Percentiles rank a stretch among this genome's conserved stretches.
Conservation (phyloP, 2,888 invertebrate species). For the Andrena trimmerana region DNA sequence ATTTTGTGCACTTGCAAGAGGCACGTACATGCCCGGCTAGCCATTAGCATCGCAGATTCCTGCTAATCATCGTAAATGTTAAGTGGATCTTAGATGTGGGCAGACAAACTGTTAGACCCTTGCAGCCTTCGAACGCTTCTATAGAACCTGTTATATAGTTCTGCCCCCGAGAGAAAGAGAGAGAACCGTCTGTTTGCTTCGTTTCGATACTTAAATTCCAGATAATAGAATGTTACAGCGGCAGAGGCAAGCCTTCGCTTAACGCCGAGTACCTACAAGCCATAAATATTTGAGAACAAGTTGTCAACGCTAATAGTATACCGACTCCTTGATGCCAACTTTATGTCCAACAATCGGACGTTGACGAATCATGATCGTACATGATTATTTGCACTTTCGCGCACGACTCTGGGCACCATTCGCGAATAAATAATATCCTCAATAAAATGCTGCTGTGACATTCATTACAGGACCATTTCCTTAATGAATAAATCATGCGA, state of each 20-base stretch:
- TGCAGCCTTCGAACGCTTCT: constrained; percentile 19
- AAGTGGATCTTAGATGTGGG: constrained; percentile 65
- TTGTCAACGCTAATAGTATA: constrained; percentile 17
- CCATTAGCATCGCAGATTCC: constrained; percentile 61
- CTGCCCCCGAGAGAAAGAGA: not conserved
- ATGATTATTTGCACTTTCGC: not conserved
- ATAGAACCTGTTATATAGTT: constrained; percentile 1
- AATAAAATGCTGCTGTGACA: no score
- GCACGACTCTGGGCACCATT: not conserved
- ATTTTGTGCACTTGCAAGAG: constrained; percentile 49
- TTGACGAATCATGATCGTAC: not conserved
- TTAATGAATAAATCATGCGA: no score
- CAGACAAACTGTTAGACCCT: constrained; percentile 23
- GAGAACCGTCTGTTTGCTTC: constrained; percentile 7
- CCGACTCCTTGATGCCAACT: not conserved
- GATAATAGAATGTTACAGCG: constrained; percentile 7
- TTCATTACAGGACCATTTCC: no score
- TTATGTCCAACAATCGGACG: not conserved
- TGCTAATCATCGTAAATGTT: constrained; percentile 72
- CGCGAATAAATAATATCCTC: not conserved
- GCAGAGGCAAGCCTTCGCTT: not conserved
- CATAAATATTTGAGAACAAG: constrained; percentile 33
- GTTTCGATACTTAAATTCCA: constrained; percentile 8
- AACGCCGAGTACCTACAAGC: not conserved
- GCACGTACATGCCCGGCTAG: constrained; percentile 52